phyloP scores from a whole-genome alignment of 2,797 vertebrate species.

The Danio tinwini region DNA sequence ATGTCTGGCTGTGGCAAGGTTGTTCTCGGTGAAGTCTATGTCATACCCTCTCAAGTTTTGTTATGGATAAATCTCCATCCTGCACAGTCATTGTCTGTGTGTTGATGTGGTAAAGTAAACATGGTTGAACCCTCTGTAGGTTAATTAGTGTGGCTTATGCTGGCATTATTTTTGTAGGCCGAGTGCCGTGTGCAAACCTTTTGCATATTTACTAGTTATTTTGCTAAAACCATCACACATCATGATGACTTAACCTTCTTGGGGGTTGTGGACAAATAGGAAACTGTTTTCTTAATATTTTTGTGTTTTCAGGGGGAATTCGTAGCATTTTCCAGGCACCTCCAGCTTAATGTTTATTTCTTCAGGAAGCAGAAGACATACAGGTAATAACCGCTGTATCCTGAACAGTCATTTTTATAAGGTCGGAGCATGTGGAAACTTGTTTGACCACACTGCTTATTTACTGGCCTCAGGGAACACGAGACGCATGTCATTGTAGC shows the following conservation, averaged over 20 bases:
- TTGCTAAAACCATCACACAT: conserved; percentile 26
- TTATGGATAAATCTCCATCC: conserved; percentile 6
- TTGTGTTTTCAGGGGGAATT: conserved; percentile 81
- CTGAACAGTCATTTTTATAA: not conserved
- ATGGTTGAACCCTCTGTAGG: conserved; percentile 16
- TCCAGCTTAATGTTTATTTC: conserved; percentile 85
- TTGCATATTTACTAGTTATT: conserved; percentile 22
- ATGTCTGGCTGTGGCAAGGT: conserved; percentile 16
- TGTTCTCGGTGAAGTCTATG: not conserved
- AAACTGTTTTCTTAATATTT: not conserved
- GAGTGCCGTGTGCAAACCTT: not conserved
- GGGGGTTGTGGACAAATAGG: not conserved
- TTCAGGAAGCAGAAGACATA: conserved; percentile 85
- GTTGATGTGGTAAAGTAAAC: conserved; percentile 17
- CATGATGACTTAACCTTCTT: conserved; percentile 16
- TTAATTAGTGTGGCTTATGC: conserved; percentile 33
- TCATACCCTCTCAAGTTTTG: not conserved
- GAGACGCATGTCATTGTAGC: not conserved
- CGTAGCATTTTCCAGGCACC: conserved; percentile 80
- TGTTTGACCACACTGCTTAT: conserved; percentile 25
- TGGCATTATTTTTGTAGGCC: conserved; percentile 13
- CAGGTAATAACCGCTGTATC: conserved; percentile 76
- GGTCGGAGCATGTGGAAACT: conserved; percentile 28
- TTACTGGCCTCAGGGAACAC: conserved; percentile 21
- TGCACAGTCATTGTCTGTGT: conserved; percentile 5